Evolutionary conservation across 2,797 vertebrate genomes (phyloP).

Genomic region (Hoplostethus atlanticus): DNA sequence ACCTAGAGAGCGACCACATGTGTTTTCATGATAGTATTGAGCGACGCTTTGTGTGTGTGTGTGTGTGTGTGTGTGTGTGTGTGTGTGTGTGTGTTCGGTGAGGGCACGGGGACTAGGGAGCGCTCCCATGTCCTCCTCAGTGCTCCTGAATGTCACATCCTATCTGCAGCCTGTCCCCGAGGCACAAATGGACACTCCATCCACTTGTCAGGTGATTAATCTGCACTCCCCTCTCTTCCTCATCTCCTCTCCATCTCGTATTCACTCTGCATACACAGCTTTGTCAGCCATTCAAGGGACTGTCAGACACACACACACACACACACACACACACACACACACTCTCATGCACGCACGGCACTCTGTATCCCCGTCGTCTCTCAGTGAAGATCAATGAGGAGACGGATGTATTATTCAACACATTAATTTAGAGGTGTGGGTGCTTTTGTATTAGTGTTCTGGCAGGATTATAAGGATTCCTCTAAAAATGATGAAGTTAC

Average conservation of each 20-base stretch:
- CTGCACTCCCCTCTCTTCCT: conserved; percentile 58
- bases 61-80: conserved; percentile 6
- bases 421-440: conserved; percentile 55
- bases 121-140: conserved; percentile 67
- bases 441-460: conserved; percentile 47
- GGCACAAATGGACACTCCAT: conserved; percentile 81
- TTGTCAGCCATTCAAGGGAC: conserved; percentile 56
- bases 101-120: conserved; percentile 19
- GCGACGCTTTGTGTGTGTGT: neutral
- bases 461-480: conserved; percentile 39
- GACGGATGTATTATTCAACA: conserved; percentile 70
- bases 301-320: neutral
- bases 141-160: conserved; percentile 80
- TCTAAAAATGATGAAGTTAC: conserved; percentile 54
- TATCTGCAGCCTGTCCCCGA: conserved; percentile 76
- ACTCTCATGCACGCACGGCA: conserved; percentile 6
- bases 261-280: conserved; percentile 58
- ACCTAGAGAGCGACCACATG: neutral
- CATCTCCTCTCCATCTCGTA: conserved; percentile 66
- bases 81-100: conserved; percentile 34
- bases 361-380: conserved; percentile 46
- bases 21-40: conserved; percentile 26
- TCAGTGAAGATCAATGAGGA: conserved; percentile 66
- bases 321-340: conserved; percentile 34
- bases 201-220: conserved; percentile 84